Evolutionary conservation across 1,140 invertebrate species (phyloP).

Genomic region (Andrena cerasifolii): DNA sequence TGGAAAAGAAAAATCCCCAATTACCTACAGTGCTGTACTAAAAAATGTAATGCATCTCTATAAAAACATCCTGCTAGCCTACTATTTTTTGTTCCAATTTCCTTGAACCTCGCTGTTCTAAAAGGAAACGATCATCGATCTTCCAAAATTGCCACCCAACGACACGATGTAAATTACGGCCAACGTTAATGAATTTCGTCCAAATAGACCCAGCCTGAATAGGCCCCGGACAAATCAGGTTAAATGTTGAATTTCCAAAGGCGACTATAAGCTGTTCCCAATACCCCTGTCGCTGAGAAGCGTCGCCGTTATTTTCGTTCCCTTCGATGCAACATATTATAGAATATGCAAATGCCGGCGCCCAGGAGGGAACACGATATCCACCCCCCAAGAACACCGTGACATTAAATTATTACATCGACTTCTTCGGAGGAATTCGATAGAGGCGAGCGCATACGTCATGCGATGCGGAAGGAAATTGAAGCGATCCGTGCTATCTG

Average conservation of each 20-base stretch:
- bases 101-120: no score
- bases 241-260: neutral
- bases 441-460: slow-evolving; percentile 13
- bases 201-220: neutral
- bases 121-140: no score
- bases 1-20: no score
- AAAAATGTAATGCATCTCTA: no score
- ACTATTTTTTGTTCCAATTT: no score
- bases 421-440: slow-evolving; percentile 16
- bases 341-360: neutral
- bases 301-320: neutral
- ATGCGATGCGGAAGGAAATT: slow-evolving; percentile 24
- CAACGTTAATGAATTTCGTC: neutral
- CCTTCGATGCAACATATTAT: neutral
- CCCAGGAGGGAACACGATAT: neutral
- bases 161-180: no score
- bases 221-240: neutral
- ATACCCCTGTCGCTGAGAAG: neutral
- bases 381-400: neutral
- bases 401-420: slow-evolving; percentile 32
- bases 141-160: no score
- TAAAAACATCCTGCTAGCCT: no score
- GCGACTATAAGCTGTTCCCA: neutral
- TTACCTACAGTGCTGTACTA: no score
- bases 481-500: slow-evolving; percentile 39